Evolutionary conservation across 2,113 vertebrate species (phyloP).

Genomic region (Cottus gobio): DNA sequence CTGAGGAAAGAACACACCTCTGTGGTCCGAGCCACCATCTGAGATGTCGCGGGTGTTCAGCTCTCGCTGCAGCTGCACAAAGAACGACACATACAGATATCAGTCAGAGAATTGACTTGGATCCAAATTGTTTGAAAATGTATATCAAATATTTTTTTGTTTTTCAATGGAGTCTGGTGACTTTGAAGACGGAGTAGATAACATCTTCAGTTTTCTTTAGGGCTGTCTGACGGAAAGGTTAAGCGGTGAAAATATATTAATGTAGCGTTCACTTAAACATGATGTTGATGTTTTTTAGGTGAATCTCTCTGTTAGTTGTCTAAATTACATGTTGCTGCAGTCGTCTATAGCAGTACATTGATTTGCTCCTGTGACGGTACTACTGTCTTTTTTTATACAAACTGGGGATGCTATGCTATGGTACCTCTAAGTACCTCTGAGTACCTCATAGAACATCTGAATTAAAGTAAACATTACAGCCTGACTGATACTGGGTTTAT

Average conservation of each 20-base stretch:
- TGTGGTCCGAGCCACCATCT: conserved; percentile 71
- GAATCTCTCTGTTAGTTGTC: neutral
- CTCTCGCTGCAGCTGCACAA: conserved; percentile 88
- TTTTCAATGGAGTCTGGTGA: too few relatives aligned
- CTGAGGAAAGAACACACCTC: conserved; percentile 76
- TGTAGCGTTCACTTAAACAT: neutral
- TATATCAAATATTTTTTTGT: neutral
- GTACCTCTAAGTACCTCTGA: neutral
- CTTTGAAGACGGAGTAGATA: too few relatives aligned
- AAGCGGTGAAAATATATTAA: neutral
- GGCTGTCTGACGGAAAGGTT: neutral
- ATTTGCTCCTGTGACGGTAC: too few relatives aligned
- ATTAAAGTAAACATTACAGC: neutral
- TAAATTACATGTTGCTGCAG: neutral
- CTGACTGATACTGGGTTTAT: neutral
- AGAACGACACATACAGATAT: neutral
- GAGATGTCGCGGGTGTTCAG: conserved; percentile 76
- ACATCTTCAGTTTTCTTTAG: neutral
- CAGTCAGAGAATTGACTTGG: neutral
- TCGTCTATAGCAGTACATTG: neutral
- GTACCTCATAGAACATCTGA: neutral
- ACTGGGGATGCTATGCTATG: neutral
- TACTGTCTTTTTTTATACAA: neutral
- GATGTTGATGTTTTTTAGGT: neutral
- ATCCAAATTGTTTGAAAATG: neutral